phyloP scores from a whole-genome alignment of 2,113 vertebrate species.

The Hydrolagus affinis region DNA sequence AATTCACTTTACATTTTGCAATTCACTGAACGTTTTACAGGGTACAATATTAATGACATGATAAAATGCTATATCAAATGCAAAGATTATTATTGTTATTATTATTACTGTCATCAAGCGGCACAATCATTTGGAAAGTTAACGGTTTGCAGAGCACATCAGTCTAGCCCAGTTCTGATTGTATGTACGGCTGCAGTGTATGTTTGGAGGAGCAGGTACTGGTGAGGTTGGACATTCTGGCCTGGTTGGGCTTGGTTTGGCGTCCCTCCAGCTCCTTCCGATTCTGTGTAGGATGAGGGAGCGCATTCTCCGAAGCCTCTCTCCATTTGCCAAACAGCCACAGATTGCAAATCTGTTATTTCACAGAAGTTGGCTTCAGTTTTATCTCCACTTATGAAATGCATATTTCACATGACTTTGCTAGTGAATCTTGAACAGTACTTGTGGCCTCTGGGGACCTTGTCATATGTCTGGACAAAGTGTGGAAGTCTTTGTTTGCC shows the following conservation, averaged over 20 bases:
- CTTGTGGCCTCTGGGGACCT: neutral
- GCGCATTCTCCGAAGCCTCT: neutral
- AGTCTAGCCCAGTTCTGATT: neutral
- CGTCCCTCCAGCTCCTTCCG: neutral
- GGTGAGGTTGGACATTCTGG: neutral
- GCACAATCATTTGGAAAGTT: neutral
- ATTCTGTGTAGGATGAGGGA: neutral
- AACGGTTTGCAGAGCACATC: neutral
- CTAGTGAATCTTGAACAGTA: constrained; percentile 6
- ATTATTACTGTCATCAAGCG: no score
- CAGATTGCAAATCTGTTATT: neutral
- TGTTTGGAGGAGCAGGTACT: neutral
- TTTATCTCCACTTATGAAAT: neutral
- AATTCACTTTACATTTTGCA: no score
- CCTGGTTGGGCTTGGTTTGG: neutral
- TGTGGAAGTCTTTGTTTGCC: neutral
- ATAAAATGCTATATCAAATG: no score
- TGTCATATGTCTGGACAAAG: neutral
- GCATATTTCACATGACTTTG: neutral
- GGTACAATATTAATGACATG: no score
- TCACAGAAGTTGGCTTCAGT: neutral
- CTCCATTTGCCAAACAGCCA: neutral
- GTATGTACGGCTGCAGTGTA: neutral
- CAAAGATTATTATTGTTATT: no score
- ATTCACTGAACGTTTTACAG: no score